These are phyloP conservation scores for Echiichthys vipera DNA, from an alignment of 2,797 vertebrate genomes.

Conservation along the genomic window DNA sequence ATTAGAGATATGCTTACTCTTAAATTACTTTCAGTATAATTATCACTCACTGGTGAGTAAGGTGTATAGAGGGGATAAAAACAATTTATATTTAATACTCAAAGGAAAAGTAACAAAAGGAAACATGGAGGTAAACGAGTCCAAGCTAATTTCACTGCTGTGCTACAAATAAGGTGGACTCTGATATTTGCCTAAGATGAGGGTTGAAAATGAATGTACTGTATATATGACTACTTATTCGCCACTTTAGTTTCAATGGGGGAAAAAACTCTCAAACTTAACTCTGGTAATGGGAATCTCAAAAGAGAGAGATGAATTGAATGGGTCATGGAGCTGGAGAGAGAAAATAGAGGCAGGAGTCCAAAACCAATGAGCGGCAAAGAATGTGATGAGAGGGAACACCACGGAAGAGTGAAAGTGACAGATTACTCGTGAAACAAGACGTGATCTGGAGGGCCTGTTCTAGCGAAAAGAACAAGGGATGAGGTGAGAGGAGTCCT, in stretches of 20 bases:
- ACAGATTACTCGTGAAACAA: conserved; percentile 72
- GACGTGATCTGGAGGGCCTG: conserved; percentile 42
- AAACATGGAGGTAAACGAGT: conserved; percentile 15
- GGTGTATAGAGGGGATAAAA: conserved; percentile 7
- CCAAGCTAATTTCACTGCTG: conserved; percentile 14
- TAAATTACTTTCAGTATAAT: conserved; percentile 27
- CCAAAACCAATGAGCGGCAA: conserved; percentile 47
- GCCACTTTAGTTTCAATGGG: background rate
- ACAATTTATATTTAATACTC: conserved; percentile 28
- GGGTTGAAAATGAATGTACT: background rate
- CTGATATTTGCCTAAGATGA: conserved; percentile 2
- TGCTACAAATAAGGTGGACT: background rate
- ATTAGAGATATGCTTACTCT: conserved; percentile 25
- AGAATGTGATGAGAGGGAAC: conserved; percentile 56
- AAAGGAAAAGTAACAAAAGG: background rate
- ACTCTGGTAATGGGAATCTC: conserved; percentile 18
- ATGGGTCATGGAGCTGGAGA: conserved; percentile 22
- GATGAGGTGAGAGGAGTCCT: conserved; percentile 59
- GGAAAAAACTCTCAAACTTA: background rate
- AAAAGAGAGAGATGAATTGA: conserved; percentile 29
- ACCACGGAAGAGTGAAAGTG: conserved; percentile 49
- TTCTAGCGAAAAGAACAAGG: conserved; percentile 43
- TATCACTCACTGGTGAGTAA: conserved; percentile 20
- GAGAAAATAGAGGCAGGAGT: conserved; percentile 41
- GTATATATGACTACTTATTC: conserved; percentile 8